Evolutionary conservation across 2,113 vertebrate genomes (phyloP).

Genomic region (Acanthisitta chloris): DNA sequence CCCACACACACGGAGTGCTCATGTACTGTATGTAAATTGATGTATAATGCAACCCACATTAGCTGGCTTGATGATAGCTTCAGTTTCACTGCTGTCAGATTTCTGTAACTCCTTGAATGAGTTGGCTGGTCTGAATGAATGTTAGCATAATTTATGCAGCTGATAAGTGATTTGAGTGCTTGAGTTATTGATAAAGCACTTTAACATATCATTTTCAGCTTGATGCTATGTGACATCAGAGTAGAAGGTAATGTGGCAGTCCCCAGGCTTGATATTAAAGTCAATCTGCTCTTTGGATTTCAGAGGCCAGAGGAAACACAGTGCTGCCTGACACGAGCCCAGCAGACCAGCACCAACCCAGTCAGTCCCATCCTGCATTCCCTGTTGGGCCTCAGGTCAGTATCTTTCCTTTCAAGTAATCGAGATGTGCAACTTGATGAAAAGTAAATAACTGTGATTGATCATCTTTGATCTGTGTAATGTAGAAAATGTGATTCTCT

Average conservation of each 20-base stretch:
- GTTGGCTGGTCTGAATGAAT: conserved; percentile 64
- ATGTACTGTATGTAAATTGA: conserved; percentile 72
- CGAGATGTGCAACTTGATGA: not conserved
- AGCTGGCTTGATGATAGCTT: conserved; percentile 59
- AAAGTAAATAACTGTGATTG: conserved; percentile 42
- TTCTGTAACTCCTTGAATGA: conserved; percentile 74
- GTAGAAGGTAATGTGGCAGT: conserved; percentile 49
- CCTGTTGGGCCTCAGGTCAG: conserved; percentile 92
- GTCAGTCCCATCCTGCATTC: conserved; percentile 86
- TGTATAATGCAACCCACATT: conserved; percentile 75
- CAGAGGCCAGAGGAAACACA: conserved; percentile 80
- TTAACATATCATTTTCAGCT: conserved; percentile 75
- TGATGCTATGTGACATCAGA: conserved; percentile 69
- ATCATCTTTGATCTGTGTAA: conserved; percentile 26
- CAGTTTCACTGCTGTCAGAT: conserved; percentile 71
- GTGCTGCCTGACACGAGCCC: conserved; percentile 81
- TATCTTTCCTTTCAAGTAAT: conserved; percentile 22
- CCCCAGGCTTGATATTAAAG: conserved; percentile 70
- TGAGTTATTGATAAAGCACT: conserved; percentile 86
- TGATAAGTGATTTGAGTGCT: conserved; percentile 72
- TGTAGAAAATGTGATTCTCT: not conserved
- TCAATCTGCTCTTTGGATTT: conserved; percentile 71
- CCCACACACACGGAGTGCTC: not conserved
- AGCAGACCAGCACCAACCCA: conserved; percentile 85
- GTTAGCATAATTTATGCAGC: conserved; percentile 81